phyloP scores from a whole-genome alignment of 2,888 invertebrate species.

The Nomada flava region DNA sequence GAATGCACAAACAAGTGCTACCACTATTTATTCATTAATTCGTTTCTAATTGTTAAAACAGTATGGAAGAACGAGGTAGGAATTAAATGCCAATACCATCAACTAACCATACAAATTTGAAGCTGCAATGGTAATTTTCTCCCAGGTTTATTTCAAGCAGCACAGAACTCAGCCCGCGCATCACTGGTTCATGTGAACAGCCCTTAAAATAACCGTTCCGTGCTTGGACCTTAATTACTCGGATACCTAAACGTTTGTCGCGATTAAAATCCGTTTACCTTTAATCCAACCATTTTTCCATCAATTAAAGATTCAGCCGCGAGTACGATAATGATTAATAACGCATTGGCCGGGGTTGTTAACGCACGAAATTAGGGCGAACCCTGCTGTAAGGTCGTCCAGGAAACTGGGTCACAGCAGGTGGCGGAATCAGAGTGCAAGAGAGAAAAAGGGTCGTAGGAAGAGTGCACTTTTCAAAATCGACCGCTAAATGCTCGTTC shows the following conservation, averaged over 20 bases:
- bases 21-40: no score
- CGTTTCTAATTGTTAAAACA: no score
- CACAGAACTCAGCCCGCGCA: no score
- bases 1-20: no score
- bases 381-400: slow-evolving; percentile 48
- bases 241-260: background rate
- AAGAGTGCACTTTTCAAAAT: slow-evolving; percentile 61
- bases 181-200: no score
- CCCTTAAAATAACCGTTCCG: background rate
- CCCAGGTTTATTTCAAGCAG: no score
- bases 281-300: background rate
- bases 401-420: slow-evolving; percentile 60
- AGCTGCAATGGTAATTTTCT: no score
- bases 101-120: no score
- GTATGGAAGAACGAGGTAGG: no score
- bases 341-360: slow-evolving; percentile 23
- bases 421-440: slow-evolving; percentile 28
- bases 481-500: slow-evolving; percentile 51
- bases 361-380: slow-evolving; percentile 60
- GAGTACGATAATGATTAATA: slow-evolving; percentile 41
- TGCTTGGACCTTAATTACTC: background rate
- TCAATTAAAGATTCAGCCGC: slow-evolving; percentile 4
- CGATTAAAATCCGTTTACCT: background rate
- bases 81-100: no score
- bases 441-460: slow-evolving; percentile 21